Percentiles rank a stretch among this genome's conserved stretches.
These are phyloP conservation scores for Hyles vespertilio DNA, from an alignment of 1,140 invertebrate species.

Conservation along the genomic window DNA sequence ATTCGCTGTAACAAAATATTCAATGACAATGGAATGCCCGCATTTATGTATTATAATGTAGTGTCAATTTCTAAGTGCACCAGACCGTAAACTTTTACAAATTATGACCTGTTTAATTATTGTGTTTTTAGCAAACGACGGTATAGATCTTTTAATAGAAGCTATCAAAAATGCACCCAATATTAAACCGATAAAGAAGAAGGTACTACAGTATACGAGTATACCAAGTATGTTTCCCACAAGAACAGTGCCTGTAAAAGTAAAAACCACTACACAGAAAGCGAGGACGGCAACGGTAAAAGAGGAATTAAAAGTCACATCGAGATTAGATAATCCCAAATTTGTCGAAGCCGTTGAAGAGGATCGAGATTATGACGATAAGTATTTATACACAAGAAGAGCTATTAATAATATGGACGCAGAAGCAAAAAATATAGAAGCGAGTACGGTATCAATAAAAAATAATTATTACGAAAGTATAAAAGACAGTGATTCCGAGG, in stretches of 20 bases:
- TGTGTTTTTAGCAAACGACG: constrained; percentile 44
- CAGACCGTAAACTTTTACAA: neutral
- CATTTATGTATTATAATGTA: too few species aligned
- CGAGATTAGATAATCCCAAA: constrained; percentile 2
- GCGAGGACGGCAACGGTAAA: neutral
- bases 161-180: constrained; percentile 59
- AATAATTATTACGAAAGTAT: too few species aligned
- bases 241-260: neutral
- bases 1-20: too few species aligned
- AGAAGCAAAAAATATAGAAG: too few species aligned
- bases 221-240: neutral
- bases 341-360: neutral
- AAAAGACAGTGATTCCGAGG: too few species aligned
- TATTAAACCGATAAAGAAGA: constrained; percentile 44
- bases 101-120: neutral
- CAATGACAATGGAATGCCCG: too few species aligned
- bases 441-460: too few species aligned
- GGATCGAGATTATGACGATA: constrained; percentile 5
- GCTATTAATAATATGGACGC: too few species aligned
- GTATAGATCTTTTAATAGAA: constrained; percentile 57
- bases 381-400: neutral
- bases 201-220: constrained; percentile 18
- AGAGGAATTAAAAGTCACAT: neutral
- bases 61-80: neutral
- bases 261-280: neutral